Conservation (phyloP, 1,140 invertebrate genomes). For the Halictus rubicundus region DNA sequence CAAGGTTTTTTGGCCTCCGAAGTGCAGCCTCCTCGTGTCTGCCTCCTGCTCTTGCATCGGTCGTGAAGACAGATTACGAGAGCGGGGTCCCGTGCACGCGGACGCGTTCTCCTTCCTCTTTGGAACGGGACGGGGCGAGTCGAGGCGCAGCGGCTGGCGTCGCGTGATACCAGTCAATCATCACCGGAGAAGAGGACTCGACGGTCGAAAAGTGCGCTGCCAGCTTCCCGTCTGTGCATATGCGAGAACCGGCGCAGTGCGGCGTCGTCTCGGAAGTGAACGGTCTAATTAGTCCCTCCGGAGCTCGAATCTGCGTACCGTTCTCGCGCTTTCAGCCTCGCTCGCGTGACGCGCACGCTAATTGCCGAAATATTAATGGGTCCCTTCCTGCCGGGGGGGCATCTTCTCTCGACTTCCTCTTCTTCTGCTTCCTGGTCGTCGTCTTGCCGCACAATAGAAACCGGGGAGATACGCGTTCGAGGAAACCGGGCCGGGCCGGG, state of each 20-base stretch:
- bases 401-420: conserved; percentile 14
- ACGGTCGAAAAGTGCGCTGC: conserved; percentile 52
- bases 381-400: conserved; percentile 16
- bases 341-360: conserved; percentile 60
- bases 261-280: conserved; percentile 65
- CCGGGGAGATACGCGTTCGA: too few species aligned
- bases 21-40: neutral
- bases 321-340: conserved; percentile 42
- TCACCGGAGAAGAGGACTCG: conserved; percentile 62
- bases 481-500: too few species aligned
- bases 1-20: too few species aligned
- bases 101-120: neutral
- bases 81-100: neutral
- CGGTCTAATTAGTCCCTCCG: conserved; percentile 62
- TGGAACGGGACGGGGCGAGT: neutral
- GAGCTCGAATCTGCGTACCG: conserved; percentile 10
- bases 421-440: neutral
- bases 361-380: conserved; percentile 67
- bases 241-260: conserved; percentile 18
- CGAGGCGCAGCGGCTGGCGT: conserved; percentile 39
- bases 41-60: too few species aligned
- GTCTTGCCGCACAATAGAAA: neutral
- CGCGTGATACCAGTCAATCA: conserved; percentile 75
- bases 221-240: conserved; percentile 30
- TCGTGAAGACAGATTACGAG: too few species aligned